Base-by-base conservation (phyloP, 2,797 vertebrate genomes). In the Carduelis carduelis region DNA sequence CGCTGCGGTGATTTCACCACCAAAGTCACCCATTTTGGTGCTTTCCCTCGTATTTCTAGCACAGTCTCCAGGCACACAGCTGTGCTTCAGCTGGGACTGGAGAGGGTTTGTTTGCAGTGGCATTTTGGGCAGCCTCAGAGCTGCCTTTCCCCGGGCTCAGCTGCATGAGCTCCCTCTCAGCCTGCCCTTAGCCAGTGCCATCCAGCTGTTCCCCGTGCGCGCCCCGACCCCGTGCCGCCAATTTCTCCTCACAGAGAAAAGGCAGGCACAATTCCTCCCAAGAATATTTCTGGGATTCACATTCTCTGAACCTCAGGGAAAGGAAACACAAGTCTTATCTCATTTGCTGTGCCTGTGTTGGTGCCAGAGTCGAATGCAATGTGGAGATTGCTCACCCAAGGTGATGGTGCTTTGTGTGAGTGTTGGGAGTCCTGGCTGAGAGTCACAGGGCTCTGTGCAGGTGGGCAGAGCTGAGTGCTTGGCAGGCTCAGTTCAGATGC, bases 171-270 rank as follows among this genome's bases (percentile, higher is more conserved):
- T 96, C 90, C 60, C 23, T 55, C 28, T 0, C 22, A 49, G 79
- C n/a, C 75, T 34, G 43, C 53, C 59, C 1, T 39, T 7, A 5
- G 0, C 3, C 3, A 68, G 74, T 19, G 46, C 0, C 0, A 18
- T 72, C 61, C 95, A 80, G 91, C 82, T 87, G 95, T 11, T 75
- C 66, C 4, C 66, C 4, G 13, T 14, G 5, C 13, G 27, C 0
- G 0, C 20, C 75, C 82, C 63, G 57, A 10, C 21, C 53, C 10
- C 21, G 8, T 6, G 12, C 2, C 8, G 1, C 32, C 53, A 9
- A 1, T 22, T 14, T 22, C 53, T 55, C 53, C 53, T n/a, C 53
- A 10, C 32, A 6, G 53, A 55, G 53, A 4, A 22, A 9, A 55
- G 32, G 12, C 9, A 55, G 53, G 32, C 32, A 9, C 53, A 9